Conservation (phyloP, 2,888 invertebrate genomes). For the Schrankia costaestrigalis region DNA sequence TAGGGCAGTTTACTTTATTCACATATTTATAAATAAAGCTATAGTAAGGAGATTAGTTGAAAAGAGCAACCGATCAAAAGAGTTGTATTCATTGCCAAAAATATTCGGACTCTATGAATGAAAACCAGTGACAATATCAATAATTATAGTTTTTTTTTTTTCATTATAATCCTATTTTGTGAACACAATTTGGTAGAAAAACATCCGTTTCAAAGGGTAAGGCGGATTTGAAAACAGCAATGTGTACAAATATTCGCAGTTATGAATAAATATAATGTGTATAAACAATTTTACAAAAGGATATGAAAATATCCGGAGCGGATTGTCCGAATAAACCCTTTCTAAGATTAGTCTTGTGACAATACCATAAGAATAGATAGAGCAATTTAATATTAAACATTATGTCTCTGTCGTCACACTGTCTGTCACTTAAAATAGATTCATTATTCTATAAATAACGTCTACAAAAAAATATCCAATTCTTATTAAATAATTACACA, state of each 20-base stretch:
- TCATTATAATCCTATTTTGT: constrained; percentile 45
- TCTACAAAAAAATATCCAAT: too few relatives aligned
- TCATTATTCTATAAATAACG: too few relatives aligned
- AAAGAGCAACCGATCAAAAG: constrained; percentile 24
- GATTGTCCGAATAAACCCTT: constrained; percentile 39
- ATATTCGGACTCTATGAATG: constrained; percentile 27
- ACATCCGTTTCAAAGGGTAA: constrained; percentile 63
- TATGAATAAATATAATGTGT: constrained; percentile 68
- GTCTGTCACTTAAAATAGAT: constrained; percentile 20
- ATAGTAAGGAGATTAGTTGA: constrained; percentile 19
- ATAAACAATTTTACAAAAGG: constrained; percentile 62
- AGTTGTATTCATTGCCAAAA: constrained; percentile 23
- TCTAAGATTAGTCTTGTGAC: constrained; percentile 42
- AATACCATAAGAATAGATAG: constrained; percentile 38
- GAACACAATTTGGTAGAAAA: constrained; percentile 58
- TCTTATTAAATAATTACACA: too few relatives aligned
- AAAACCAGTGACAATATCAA: constrained; percentile 24
- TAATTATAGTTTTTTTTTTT: constrained; percentile 38
- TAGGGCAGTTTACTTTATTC: constrained; percentile 15
- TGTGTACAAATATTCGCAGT: constrained; percentile 59
- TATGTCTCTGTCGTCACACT: constrained; percentile 28
- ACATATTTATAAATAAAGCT: constrained; percentile 22
- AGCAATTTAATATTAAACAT: constrained; percentile 35
- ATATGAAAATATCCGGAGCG: constrained; percentile 61
- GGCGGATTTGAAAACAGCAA: constrained; percentile 46